A percentile compares a stretch with the other conserved stretches of the same genome.
These are phyloP conservation scores for Montipora sp. DNA, from an alignment of 64 coral and sea anemone species.

Conservation along the genomic window DNA sequence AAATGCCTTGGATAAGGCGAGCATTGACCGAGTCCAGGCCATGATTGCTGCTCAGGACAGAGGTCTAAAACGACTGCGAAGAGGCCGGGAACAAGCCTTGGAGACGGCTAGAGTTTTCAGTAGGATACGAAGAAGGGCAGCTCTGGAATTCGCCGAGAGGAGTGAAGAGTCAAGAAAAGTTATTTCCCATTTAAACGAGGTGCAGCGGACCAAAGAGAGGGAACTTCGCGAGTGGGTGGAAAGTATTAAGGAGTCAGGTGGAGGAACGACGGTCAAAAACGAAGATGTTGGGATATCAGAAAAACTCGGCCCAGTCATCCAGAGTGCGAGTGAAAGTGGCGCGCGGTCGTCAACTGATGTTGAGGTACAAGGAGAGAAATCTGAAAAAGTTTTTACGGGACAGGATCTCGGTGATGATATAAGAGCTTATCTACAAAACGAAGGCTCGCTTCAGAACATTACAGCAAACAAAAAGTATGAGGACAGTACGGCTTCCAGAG, in stretches of 20 bases:
- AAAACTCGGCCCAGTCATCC: neutral
- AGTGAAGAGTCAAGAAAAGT: neutral
- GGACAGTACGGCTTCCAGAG: neutral
- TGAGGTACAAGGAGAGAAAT: neutral
- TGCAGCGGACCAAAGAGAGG: neutral
- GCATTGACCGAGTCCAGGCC: neutral
- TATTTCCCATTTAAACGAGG: neutral
- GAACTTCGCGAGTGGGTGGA: neutral
- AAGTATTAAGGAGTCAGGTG: neutral
- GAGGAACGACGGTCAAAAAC: neutral
- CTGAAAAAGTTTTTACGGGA: neutral
- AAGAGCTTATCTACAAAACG: neutral
- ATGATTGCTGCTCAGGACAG: neutral
- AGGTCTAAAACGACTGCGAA: neutral
- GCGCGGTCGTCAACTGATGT: neutral
- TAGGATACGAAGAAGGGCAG: neutral
- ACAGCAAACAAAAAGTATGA: neutral
- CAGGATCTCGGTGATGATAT: neutral
- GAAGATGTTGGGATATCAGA: neutral
- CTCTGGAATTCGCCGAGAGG: neutral
- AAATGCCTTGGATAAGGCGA: neutral
- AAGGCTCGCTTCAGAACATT: neutral
- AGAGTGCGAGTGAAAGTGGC: neutral
- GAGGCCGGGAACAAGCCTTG: neutral
- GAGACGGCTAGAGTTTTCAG: neutral